phyloP scores from a whole-genome alignment of 2,888 invertebrate species.

The Aphrophora alni region DNA sequence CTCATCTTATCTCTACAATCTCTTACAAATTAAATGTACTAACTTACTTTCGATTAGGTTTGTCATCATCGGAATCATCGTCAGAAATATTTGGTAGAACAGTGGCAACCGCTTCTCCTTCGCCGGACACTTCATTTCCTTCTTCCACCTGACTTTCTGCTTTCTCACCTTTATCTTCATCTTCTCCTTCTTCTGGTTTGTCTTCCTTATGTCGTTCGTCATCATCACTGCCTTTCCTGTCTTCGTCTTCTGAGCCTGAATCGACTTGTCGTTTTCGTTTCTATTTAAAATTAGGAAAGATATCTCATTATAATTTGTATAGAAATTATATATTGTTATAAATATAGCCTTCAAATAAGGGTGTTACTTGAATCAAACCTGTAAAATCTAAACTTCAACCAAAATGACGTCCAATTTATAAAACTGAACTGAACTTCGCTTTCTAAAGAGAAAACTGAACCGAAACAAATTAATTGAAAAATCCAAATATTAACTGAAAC shows the following conservation, averaged over 20 bases:
- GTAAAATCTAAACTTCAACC: no score
- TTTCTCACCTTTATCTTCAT: constrained; percentile 52
- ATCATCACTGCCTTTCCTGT: constrained; percentile 54
- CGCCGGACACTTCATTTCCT: constrained; percentile 24
- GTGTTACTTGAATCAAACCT: no score
- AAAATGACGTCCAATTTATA: no score
- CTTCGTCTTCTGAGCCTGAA: constrained; percentile 58
- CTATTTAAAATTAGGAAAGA: background rate
- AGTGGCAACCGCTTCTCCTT: constrained; percentile 33
- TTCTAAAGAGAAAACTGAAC: no score
- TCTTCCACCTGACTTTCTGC: constrained; percentile 52
- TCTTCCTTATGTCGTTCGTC: constrained; percentile 49
- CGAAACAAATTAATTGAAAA: no score
- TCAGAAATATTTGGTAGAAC: constrained; percentile 59
- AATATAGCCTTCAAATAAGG: no score
- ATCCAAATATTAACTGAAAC: no score
- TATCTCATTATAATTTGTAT: background rate
- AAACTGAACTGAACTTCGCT: no score
- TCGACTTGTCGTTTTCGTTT: constrained; percentile 51
- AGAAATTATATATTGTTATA: no score
- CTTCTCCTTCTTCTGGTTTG: constrained; percentile 46
- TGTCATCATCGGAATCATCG: constrained; percentile 67
- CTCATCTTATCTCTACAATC: no score
- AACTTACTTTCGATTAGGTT: constrained; percentile 46
- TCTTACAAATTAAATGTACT: no score